Base-by-base conservation (phyloP, 2,113 vertebrate genomes). In the Salvator merianae region DNA sequence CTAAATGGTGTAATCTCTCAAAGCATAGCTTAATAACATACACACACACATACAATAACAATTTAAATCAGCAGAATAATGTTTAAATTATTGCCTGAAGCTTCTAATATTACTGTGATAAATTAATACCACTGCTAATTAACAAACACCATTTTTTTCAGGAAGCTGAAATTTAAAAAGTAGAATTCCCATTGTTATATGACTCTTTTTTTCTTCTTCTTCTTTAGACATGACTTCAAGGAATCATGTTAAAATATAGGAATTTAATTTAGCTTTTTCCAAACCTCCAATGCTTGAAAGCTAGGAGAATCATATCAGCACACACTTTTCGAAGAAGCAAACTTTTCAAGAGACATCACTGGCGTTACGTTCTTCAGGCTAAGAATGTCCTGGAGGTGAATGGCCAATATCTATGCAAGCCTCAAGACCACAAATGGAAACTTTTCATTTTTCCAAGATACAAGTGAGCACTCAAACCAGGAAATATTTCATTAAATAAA, bases 91-190 rank as follows among this genome's bases (percentile, higher is more conserved):
- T 0, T 69, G 65, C 7, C 71, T 3, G 79, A n/a, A 78, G 50
- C 40, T 43, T 13, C 0, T 2, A 0, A n/a, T 28, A 66, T 77
- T 18, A 59, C 63, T 0, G 0, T 0, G 2, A 74, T 65, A 85
- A 69, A 43, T 88, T 88, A 84, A 84, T 71, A 71, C 53, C 30
- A 84, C 38, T 62, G 38, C 75, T 84, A 84, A 84, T 84, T 84
- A 84, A 79, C 78, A 84, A 84, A 84, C 62, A 77, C 78, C 43
- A 50, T 59, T 22, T 47, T 47, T 66, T 66, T 4, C 0, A 1
- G 43, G 65, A 80, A 24, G 65, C 53, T 10, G 5, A 77, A 79
- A 82, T 18, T 16, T 30, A 3, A 6, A 4, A 65, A 50, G 2
- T 43, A 34, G 66, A 72, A 43, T 53, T 84, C 83, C 75, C 63